These are phyloP conservation scores for Macrotrachela quadricornifera DNA, from an alignment of 1,140 invertebrate species.

Conservation along the genomic window DNA sequence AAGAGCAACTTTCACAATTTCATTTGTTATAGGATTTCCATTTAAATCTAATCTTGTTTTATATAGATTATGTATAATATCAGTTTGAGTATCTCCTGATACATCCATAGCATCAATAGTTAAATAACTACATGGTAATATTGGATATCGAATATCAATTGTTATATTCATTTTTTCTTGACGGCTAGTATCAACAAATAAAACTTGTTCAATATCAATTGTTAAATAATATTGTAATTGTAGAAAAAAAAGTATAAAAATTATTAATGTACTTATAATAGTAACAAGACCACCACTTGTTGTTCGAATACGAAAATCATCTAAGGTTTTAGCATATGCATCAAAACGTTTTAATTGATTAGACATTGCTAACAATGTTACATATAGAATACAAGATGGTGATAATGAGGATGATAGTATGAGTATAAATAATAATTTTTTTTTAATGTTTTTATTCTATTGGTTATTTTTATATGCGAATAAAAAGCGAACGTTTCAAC, in stretches of 20 bases:
- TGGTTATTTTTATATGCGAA: too few relatives aligned
- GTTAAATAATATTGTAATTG: conserved; percentile 67
- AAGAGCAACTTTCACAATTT: background rate
- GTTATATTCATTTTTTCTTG: conserved; percentile 78
- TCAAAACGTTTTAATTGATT: conserved; percentile 43
- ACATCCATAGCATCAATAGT: conserved; percentile 93
- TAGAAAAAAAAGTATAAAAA: conserved; percentile 55
- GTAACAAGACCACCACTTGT: conserved; percentile 72
- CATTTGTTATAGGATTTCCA: conserved; percentile 46
- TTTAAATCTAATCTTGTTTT: conserved; percentile 62
- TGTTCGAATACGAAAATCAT: conserved; percentile 90
- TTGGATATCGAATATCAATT: conserved; percentile 66
- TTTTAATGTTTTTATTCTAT: too few relatives aligned
- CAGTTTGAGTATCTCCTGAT: conserved; percentile 79
- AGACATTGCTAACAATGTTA: too few relatives aligned
- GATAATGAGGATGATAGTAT: too few relatives aligned
- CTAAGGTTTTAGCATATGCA: conserved; percentile 83
- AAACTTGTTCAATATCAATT: conserved; percentile 63
- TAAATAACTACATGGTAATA: conserved; percentile 53
- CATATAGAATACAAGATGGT: too few relatives aligned
- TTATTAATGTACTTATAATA: conserved; percentile 45
- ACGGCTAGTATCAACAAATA: conserved; percentile 83
- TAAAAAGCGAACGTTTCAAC: too few relatives aligned
- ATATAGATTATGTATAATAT: conserved; percentile 79
- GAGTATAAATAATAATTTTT: too few relatives aligned